A percentile compares a stretch with the other conserved stretches of the same genome.
Evolutionary conservation across 92 coral and sea anemone genomes (phyloP).

Genomic region (Hydrozoanthus gracilis): DNA sequence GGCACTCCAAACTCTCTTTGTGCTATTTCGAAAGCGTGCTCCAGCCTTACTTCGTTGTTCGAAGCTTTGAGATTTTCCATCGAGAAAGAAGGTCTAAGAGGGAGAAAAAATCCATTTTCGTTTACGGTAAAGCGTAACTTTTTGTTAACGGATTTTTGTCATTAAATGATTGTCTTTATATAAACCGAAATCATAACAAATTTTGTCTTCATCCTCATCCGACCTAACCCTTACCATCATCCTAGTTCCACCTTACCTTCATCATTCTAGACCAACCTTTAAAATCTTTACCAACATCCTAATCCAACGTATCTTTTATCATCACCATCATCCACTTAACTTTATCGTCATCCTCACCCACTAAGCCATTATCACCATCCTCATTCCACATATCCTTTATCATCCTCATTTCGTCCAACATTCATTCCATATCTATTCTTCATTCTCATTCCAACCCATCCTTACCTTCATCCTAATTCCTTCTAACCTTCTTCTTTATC

Average conservation of each 20-base stretch:
- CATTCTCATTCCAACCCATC: background rate
- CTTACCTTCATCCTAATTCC: no score
- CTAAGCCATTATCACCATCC: background rate
- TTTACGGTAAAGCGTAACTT: background rate
- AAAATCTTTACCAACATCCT: background rate
- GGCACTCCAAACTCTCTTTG: slow-evolving; percentile 70
- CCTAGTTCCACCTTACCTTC: no score
- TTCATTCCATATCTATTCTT: background rate
- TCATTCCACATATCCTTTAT: no score
- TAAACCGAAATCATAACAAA: no score
- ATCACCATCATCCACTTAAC: no score
- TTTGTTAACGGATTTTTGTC: no score
- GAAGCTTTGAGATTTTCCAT: slow-evolving; percentile 53
- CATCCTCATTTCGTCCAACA: background rate
- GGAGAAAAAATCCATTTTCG: background rate
- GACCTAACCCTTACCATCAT: no score
- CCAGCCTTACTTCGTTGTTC: slow-evolving; percentile 56
- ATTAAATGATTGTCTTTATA: no score
- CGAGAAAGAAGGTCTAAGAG: slow-evolving; percentile 66
- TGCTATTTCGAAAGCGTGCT: slow-evolving; percentile 75
- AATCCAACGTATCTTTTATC: no score
- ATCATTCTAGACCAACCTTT: no score
- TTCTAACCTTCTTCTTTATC: no score
- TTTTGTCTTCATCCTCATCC: background rate
- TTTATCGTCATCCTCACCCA: no score